Base-by-base conservation (phyloP, 2,797 vertebrate species). In the Euphonia xanthogaster region DNA sequence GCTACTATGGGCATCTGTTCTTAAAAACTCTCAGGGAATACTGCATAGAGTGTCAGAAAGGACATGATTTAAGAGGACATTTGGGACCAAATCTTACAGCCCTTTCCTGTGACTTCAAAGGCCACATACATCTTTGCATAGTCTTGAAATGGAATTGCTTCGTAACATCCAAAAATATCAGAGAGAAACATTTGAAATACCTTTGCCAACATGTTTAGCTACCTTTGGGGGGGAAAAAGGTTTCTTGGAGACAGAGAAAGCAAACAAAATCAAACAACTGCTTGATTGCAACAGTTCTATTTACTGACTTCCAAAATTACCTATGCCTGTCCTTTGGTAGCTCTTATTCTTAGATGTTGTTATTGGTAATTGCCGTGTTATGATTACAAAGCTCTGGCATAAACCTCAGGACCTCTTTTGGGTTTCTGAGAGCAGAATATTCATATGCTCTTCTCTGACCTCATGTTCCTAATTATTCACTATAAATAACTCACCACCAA, bases 231-330 rank as follows among this genome's bases (percentile, higher is more conserved):
- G 2, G 1, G 2, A n/a, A 20, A 5, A 22, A 22, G 9, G 8
- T 67, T 53, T 71, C 55, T 83, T 48, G n/a, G 45, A 87, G 79
- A 86, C 20, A 14, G 27, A 68, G 54, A 90, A 90, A 93, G 48
- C 30, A 76, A 84, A 87, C 4, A 1, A 85, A 93, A 96, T 21
- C 24, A 85, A 30, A n/a, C n/a, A n/a, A n/a, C n/a, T n/a, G n/a
- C n/a, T 90, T 86, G 73, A 93, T 50, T 74, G 60, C 23, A 80
- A 80, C 47, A 48, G 24, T 78, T 96, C 54, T 88, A 50, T 65
- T 90, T 86, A 90, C 5, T 81, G 40, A 85, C n/a, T 86, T 93
- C 51, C 60, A 86, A 86, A 90, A 92, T 62, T 67, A 88, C 90
- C 86, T 72, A 93, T 42, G 86, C 42, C 37, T 90, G 67, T 27